Base-by-base conservation (phyloP, 2,113 vertebrate species). In the Microtus ochrogaster region DNA sequence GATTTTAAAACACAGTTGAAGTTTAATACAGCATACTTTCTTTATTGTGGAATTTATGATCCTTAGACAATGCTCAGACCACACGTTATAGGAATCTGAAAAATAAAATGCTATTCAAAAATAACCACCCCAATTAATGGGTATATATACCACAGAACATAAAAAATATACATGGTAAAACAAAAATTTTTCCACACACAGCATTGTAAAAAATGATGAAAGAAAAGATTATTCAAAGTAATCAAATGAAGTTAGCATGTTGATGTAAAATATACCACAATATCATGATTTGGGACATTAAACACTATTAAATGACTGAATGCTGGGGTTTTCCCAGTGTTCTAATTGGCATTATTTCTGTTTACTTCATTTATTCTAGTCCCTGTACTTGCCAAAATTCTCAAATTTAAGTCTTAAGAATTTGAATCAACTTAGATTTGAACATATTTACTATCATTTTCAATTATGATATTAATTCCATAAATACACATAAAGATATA, bases 291-390 rank as follows among this genome's bases (percentile, higher is more conserved):
- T 92, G 24, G 33, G 92, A 87, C 77, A 95, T 93, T 95, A 97
- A 97, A 93, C 63, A 96, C 55, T 70, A 93, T 87, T 97, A 94
- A 90, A 95, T n/a, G 30, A 87, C 7, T 83, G 83, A 76, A 91
- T 70, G 74, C 58, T 97, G 93, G 81, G 52, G 36, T 94, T 82
- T 33, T 22, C 92, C 88, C 94, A 90, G 7, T 65, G n/a, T 83
- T 90, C 74, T 87, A 78, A 78, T 49, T 87, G 79, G 72, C 83
- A 44, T 41, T 79, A 3, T 79, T 95, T 41, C 83, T 78, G 0
- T 91, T 95, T 89, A 82, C 49, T 95, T 91, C 47, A 13, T 96
- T 95, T 97, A 89, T 89, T 86, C 92, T 30, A 96, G 68, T 6
- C 78, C 78, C 17, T 65, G 33, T 65, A 83, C 21, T 68, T 55